Base-by-base conservation (phyloP, 2,888 invertebrate genomes). In the Spisula solida region DNA sequence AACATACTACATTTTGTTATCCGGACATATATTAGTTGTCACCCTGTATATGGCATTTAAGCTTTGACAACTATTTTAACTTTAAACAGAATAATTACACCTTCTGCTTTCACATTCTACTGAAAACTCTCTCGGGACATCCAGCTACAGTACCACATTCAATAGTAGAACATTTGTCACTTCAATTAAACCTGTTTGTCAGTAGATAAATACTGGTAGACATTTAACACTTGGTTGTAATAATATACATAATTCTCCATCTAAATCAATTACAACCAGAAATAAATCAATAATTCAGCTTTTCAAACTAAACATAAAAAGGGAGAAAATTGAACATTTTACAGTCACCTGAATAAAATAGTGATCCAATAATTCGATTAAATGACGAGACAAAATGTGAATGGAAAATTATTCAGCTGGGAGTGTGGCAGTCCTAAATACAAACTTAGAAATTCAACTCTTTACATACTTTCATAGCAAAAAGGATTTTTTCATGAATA, bases 251-350 rank as follows among this genome's bases (percentile, higher is more conserved):
- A 81, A 78, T 29, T 51, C 31, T n/a, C 82, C 29, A 82, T 87
- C 41, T 82, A 82, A 87, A 55, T 82, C 34, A 79, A 87, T 87
- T 75, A 87, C 75, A 48, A 29, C 29, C 0, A 12, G 84, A 41
- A 86, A 4, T 41, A 31, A 87, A 87, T 87, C 87, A 78, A 82
- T 82, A 86, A 75, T 81, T n/a, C 81, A 89, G 81, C 60, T 18
- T 29, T 81, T 80, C 83, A 83, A 81, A 47, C 78, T 48, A 79
- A 80, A 86, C 81, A 84, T 86, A 81, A n/a, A n/a, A n/a, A 60
- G 81, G 84, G 60, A 66, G 6, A 25, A 20, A 86, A 82, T 25
- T 66, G 60, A 66, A 66, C n/a, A 66, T 70, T 86, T 79, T 48
- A 66, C 80, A 47, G 41, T 79, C 79, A 31, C 34, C 18, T 41